Evolutionary conservation across 2,888 invertebrate genomes (phyloP).

Genomic region (Chironomus tentans): DNA sequence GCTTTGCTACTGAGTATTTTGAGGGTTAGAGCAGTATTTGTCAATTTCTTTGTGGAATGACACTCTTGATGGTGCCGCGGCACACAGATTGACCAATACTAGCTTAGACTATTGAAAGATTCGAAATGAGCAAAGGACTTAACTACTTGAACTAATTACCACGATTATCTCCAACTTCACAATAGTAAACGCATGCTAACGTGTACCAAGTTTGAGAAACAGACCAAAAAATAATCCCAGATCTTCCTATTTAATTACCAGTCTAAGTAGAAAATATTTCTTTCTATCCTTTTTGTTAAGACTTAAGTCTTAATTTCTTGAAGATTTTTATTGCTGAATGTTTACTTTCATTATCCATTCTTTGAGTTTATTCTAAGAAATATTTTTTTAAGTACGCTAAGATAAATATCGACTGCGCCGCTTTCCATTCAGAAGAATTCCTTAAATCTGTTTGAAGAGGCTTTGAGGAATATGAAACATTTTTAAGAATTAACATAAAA

Average conservation of each 20-base stretch:
- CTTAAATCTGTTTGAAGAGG: background rate
- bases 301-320: background rate
- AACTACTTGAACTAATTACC: background rate
- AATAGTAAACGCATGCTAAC: background rate
- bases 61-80: too few relatives aligned
- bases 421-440: background rate
- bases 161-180: background rate
- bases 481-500: background rate
- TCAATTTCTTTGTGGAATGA: too few relatives aligned
- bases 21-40: too few relatives aligned
- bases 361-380: background rate
- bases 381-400: background rate
- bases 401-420: background rate
- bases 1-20: too few relatives aligned
- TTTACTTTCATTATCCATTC: constrained; percentile 4
- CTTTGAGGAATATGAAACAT: background rate
- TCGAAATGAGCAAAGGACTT: background rate
- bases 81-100: too few relatives aligned
- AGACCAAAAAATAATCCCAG: too few relatives aligned
- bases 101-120: too few relatives aligned
- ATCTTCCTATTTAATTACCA: too few relatives aligned
- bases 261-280: too few relatives aligned
- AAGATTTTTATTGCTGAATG: background rate
- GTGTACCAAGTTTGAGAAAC: background rate
- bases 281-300: background rate